Percentiles rank a stretch among this genome's conserved stretches.
Evolutionary conservation across 2,888 invertebrate genomes (phyloP).

Genomic region (Idaea dimidiata): DNA sequence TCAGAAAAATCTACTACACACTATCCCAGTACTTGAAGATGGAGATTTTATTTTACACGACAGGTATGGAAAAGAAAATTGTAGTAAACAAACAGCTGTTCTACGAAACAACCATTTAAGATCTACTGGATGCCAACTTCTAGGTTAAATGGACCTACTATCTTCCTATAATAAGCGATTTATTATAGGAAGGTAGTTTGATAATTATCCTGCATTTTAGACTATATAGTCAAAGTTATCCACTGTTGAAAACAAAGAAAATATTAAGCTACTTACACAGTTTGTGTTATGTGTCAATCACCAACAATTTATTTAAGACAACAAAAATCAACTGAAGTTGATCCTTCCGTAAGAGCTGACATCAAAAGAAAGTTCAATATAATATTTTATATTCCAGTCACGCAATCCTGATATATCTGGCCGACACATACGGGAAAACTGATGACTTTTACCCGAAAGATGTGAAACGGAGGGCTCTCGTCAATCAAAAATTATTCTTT

Average conservation of each 20-base stretch:
- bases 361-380: constrained; percentile 33
- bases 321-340: background rate
- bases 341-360: constrained; percentile 10
- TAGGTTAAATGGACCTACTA: no score
- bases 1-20: constrained; percentile 12
- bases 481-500: constrained; percentile 72
- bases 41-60: constrained; percentile 28
- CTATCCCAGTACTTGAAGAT: constrained; percentile 14
- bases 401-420: constrained; percentile 61
- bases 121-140: no score
- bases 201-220: no score
- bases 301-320: background rate
- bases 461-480: constrained; percentile 53
- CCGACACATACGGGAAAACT: constrained; percentile 65
- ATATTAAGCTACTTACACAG: constrained; percentile 35
- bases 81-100: no score
- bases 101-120: no score
- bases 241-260: constrained; percentile 8
- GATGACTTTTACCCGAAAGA: constrained; percentile 77
- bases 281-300: background rate
- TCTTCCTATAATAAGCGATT: no score
- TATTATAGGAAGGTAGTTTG: no score
- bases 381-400: constrained; percentile 25
- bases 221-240: no score
- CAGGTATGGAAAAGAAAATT: constrained; percentile 26